A percentile compares a stretch with the other conserved stretches of the same genome.
Evolutionary conservation across 2,113 vertebrate genomes (phyloP).

Genomic region (Phylloscopus whistleri): DNA sequence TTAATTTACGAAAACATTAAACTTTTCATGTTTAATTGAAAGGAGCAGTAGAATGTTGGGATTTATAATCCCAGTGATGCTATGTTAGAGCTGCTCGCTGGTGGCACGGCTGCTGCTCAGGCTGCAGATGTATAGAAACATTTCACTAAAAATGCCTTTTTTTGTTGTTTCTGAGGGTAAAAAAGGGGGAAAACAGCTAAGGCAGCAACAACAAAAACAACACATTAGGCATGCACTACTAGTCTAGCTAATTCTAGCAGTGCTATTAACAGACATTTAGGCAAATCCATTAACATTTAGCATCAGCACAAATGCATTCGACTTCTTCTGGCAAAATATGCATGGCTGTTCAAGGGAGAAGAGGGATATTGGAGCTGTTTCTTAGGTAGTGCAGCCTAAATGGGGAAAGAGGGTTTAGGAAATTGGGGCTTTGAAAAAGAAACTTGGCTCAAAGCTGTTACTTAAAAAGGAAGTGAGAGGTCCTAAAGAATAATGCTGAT

Average conservation of each 20-base stretch:
- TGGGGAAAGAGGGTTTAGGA: neutral
- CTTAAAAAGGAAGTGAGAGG: neutral
- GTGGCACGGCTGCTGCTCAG: constrained; percentile 1
- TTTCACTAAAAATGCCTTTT: constrained; percentile 10
- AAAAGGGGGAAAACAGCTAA: constrained; percentile 53
- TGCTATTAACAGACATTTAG: constrained; percentile 73
- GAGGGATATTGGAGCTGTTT: neutral
- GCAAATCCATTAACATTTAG: constrained; percentile 76
- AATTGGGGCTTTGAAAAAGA: neutral
- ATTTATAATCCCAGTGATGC: constrained; percentile 69
- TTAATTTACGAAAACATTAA: constrained; percentile 73
- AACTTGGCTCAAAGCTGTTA: neutral
- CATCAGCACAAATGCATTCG: constrained; percentile 71
- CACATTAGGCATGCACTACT: constrained; percentile 75
- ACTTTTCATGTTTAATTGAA: constrained; percentile 80
- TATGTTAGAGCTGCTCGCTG: constrained; percentile 33
- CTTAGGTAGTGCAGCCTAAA: neutral
- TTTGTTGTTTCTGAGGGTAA: neutral
- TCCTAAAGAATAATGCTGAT: neutral
- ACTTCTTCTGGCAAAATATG: constrained; percentile 65
- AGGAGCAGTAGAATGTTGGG: constrained; percentile 65
- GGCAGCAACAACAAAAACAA: constrained; percentile 64
- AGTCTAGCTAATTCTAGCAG: constrained; percentile 75
- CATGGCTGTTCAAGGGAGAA: constrained; percentile 34
- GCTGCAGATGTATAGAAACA: constrained; percentile 8